Evolutionary conservation across 2,113 vertebrate species (phyloP), one percentile per base, ranked within the genome.

Genomic region (Elachura formosa): DNA sequence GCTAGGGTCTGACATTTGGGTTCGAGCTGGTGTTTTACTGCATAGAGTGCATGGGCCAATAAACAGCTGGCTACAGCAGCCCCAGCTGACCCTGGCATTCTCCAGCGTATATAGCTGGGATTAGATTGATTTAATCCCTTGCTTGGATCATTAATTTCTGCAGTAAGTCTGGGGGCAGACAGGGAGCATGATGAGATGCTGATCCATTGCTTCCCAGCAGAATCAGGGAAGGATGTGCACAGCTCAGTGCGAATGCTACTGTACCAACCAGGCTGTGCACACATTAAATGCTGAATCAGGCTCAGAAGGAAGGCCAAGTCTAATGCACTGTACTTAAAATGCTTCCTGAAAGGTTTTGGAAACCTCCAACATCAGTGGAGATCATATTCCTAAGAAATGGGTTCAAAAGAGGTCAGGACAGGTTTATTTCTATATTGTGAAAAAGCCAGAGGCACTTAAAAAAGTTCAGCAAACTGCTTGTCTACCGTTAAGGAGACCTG

Each of bases 131-230:
- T 87, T 66, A 87, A 54, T 69, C 25, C 54, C 14, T 73, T 84
- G 25, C 51, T 67, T 61, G 69, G 77, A 40, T 78, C 74, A 81
- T 78, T 89, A 66, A 87, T 94, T 95, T 84, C 73, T 82, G 55
- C 56, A 56, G 38, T 66, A 90, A 76, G 34, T 63, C 62, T 2
- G 1, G 33, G 61, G 64, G 46, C 62, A 86, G 92, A 79, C 56
- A 90, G 36, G 58, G n/a, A 92, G 29, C 66, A 51, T 23, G 74
- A 95, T 71, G 74, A 89, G 74, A 76, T 36, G 46, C 61, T 87
- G 92, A 89, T 78, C 78, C 78, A 54, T 46, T 58, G 76, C 89
- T 92, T 87, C 89, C 68, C 84, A 80, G 86, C 62, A 92, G 72
- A 69, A 34, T 33, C 85, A 69, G 15, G 19, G 87, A 78, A 83